phyloP scores from a whole-genome alignment of 2,113 vertebrate genomes.

The Papio anubis region DNA sequence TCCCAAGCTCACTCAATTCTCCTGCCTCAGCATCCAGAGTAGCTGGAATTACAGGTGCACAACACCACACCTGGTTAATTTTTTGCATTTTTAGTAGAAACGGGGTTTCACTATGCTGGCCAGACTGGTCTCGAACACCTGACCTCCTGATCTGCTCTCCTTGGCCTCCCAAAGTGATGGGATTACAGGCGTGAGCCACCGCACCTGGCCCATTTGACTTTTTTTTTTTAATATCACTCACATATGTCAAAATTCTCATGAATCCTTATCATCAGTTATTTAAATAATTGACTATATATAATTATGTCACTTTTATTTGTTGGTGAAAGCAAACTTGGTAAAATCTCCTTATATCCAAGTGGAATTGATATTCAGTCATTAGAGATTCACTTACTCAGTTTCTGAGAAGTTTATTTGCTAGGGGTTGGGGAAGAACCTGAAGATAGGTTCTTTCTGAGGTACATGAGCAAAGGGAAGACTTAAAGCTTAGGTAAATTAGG shows the following conservation, averaged over 20 bases:
- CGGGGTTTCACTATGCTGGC: no score
- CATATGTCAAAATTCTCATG: not conserved
- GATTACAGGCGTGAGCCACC: no score
- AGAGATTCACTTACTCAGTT: not conserved
- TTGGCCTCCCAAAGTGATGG: no score
- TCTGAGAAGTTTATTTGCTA: not conserved
- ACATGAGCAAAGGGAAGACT: not conserved
- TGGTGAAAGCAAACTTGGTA: not conserved
- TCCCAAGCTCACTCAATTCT: no score
- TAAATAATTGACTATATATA: not conserved
- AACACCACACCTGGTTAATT: no score
- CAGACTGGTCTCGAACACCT: no score
- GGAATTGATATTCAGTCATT: not conserved
- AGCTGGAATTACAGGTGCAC: no score
- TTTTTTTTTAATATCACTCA: not conserved
- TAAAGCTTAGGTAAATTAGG: not conserved
- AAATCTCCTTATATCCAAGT: not conserved
- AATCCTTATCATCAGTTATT: not conserved
- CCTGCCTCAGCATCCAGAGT: no score
- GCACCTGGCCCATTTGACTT: no score
- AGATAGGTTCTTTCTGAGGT: not conserved
- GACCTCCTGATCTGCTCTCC: no score
- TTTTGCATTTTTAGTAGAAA: no score
- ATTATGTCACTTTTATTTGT: not conserved
- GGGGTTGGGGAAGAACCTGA: no score